Conservation (phyloP, 2,888 invertebrate genomes). For the Phorcus lineatus region DNA sequence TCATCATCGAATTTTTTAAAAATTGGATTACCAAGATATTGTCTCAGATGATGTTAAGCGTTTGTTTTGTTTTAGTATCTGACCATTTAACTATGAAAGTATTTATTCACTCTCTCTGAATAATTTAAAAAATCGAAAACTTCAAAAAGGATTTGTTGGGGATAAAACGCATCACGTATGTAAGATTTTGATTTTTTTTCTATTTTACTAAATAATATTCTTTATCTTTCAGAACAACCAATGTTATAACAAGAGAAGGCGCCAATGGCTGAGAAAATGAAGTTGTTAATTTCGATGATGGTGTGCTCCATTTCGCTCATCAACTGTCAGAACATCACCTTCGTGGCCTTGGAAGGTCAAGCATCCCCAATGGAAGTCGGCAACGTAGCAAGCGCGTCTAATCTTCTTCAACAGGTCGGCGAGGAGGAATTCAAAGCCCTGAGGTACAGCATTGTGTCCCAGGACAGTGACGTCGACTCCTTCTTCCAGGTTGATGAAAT, state of each 20-base stretch:
- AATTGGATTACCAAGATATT: no score
- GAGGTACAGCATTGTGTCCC: slow-evolving; percentile 20
- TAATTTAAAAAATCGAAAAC: no score
- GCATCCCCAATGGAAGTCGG: slow-evolving; percentile 6
- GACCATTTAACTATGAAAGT: no score
- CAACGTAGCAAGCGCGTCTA: slow-evolving; percentile 16
- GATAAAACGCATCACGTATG: no score
- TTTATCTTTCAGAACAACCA: background rate
- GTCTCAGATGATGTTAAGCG: no score
- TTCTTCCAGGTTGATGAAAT: slow-evolving; percentile 36
- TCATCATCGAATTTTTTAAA: no score
- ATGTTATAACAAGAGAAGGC: background rate
- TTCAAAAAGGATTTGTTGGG: no score
- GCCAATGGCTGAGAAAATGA: background rate
- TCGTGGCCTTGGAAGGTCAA: background rate
- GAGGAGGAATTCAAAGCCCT: background rate
- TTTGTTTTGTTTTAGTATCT: no score
- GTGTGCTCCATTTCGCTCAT: background rate
- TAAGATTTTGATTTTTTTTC: no score
- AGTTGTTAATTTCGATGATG: background rate
- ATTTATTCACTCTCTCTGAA: no score
- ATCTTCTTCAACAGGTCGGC: slow-evolving; percentile 17
- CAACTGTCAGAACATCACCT: background rate
- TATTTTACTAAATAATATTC: background rate
- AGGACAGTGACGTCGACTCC: background rate